Evolutionary conservation across 1,140 invertebrate species (phyloP).

Genomic region (Orius insidiosus): DNA sequence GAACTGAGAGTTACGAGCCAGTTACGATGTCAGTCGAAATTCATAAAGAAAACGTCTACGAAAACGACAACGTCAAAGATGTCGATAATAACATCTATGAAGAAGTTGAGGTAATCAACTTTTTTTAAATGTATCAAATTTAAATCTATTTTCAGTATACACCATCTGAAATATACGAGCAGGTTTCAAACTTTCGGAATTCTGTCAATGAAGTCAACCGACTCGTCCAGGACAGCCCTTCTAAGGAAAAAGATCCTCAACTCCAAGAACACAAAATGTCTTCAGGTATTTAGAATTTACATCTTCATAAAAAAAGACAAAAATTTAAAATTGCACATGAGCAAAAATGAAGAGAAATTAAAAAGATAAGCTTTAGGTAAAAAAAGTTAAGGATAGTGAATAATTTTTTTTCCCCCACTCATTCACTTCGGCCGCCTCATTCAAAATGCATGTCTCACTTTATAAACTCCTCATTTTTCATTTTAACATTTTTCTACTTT

Average conservation of each 20-base stretch:
- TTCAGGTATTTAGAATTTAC: no score
- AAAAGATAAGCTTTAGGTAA: no score
- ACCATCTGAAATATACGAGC: slow-evolving; percentile 38
- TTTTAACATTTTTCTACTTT: no score
- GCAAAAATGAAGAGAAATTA: no score
- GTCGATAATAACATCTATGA: slow-evolving; percentile 19
- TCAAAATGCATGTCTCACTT: no score
- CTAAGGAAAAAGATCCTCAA: background rate
- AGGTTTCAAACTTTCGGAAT: slow-evolving; percentile 52
- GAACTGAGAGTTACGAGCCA: slow-evolving; percentile 8
- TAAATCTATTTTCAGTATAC: slow-evolving; percentile 7
- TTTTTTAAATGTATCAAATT: background rate
- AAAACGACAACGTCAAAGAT: slow-evolving; percentile 12
- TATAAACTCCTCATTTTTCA: no score
- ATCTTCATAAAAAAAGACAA: no score
- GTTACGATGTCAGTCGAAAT: slow-evolving; percentile 5
- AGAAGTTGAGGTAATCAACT: slow-evolving; percentile 19
- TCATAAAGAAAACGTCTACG: slow-evolving; percentile 15
- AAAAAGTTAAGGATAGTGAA: no score
- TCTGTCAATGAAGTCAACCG: slow-evolving; percentile 58
- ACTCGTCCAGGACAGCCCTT: slow-evolving; percentile 30
- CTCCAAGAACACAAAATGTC: no score
- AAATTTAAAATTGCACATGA: no score
- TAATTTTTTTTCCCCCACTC: no score
- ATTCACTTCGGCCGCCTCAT: no score